Percentiles rank a stretch among this genome's conserved stretches.
These are phyloP conservation scores for Poeciliopsis prolifica DNA, from an alignment of 2,113 vertebrate genomes.

Conservation along the genomic window DNA sequence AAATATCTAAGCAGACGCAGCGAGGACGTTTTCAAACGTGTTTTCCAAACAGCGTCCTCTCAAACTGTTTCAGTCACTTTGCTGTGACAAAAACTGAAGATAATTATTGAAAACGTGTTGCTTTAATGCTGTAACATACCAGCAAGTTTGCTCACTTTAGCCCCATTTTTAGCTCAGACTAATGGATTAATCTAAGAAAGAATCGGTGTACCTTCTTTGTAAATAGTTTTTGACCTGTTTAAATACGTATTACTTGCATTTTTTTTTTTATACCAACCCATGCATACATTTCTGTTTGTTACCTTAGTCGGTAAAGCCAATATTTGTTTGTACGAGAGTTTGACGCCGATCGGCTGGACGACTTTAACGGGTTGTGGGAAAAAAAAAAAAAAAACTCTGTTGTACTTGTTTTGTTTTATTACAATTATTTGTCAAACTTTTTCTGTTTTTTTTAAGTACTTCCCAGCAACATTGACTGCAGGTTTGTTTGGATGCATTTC, in stretches of 20 bases:
- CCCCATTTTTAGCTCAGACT: conserved; percentile 45
- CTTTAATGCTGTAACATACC: conserved; percentile 27
- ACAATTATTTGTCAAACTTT: conserved; percentile 28
- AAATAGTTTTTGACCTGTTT: conserved; percentile 76
- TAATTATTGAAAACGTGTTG: conserved; percentile 25
- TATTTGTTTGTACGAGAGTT: conserved; percentile 54
- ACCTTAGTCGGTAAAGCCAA: conserved; percentile 61
- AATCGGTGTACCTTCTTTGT: conserved; percentile 73
- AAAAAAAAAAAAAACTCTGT: conserved; percentile 16
- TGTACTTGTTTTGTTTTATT: conserved; percentile 23
- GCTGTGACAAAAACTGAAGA: conserved; percentile 25
- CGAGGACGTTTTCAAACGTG: conserved; percentile 26
- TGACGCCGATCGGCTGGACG: conserved; percentile 44
- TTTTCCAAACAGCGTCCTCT: conserved; percentile 32
- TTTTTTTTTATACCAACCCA: conserved; percentile 77
- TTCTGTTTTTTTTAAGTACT: conserved; percentile 32
- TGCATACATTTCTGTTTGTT: conserved; percentile 77
- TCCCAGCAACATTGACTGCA: conserved; percentile 38
- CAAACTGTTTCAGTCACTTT: conserved; percentile 2
- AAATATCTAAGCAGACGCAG: conserved; percentile 25
- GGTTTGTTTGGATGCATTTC: conserved; percentile 45
- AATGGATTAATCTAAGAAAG: conserved; percentile 52
- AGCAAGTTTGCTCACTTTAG: conserved; percentile 27
- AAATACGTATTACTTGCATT: conserved; percentile 63
- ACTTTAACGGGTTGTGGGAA: conserved; percentile 39